These are phyloP conservation scores for Eudyptes chrysolophus DNA, from an alignment of 2,113 vertebrate genomes.

Conservation along the genomic window DNA sequence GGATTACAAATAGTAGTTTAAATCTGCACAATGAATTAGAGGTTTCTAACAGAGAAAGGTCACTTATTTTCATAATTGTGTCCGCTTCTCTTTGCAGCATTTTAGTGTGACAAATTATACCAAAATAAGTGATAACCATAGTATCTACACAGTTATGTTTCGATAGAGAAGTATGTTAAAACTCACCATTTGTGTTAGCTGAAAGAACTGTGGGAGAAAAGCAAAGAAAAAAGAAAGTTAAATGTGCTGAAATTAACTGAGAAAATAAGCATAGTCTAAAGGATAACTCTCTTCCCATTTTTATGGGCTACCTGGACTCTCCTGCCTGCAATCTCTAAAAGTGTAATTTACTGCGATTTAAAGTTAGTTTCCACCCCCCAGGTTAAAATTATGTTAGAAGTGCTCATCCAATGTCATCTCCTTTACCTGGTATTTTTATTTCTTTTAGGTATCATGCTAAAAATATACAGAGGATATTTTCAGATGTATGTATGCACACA, in stretches of 20 bases:
- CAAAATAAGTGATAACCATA: not conserved
- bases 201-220: constrained; percentile 80
- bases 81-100: not conserved
- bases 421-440: not conserved
- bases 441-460: not conserved
- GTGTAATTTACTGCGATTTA: not conserved
- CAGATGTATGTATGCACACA: not conserved
- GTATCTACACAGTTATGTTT: not conserved
- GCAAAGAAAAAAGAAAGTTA: not conserved
- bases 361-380: not conserved
- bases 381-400: not conserved
- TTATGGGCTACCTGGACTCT: not conserved
- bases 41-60: not conserved
- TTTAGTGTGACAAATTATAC: not conserved
- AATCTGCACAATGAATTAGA: not conserved
- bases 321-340: not conserved
- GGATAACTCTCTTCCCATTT: not conserved
- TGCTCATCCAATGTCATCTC: not conserved
- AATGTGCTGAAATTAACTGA: not conserved
- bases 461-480: not conserved
- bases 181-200: constrained; percentile 90
- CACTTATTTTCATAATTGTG: not conserved
- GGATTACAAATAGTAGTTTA: not conserved
- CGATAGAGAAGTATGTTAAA: not conserved
- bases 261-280: not conserved